Evolutionary conservation across 1,140 invertebrate species (phyloP).

Genomic region (Drosophila ercepeae): DNA sequence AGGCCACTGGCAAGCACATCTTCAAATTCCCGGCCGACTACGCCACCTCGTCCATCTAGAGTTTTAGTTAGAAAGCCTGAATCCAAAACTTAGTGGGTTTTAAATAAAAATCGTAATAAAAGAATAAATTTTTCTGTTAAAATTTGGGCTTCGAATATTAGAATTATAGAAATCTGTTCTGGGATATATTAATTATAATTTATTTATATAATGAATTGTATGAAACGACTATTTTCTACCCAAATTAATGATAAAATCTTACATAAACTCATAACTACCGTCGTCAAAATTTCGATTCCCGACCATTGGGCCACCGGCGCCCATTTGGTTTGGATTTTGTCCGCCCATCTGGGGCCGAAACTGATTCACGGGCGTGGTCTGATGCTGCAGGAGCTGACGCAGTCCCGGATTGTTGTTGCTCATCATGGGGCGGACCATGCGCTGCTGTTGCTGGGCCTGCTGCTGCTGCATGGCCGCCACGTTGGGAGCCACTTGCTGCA

Average conservation of each 20-base stretch:
- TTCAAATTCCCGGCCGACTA: slow-evolving; percentile 96
- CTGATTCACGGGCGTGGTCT: slow-evolving; percentile 82
- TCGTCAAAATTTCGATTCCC: slow-evolving; percentile 79
- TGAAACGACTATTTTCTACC: not conserved
- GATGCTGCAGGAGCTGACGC: slow-evolving; percentile 88
- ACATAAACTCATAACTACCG: slow-evolving; percentile 78
- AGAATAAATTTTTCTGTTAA: not conserved
- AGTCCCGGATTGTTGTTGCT: slow-evolving; percentile 88
- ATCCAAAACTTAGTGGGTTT: slow-evolving; percentile 25
- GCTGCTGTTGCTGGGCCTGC: slow-evolving; percentile 81
- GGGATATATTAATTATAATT: not conserved
- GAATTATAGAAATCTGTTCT: no score
- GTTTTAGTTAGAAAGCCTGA: not conserved
- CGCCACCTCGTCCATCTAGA: slow-evolving; percentile 84
- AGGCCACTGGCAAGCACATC: slow-evolving; percentile 91
- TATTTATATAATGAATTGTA: not conserved
- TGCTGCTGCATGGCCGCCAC: slow-evolving; percentile 72
- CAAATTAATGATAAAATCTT: slow-evolving; percentile 6
- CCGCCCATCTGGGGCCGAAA: slow-evolving; percentile 80
- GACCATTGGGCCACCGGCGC: slow-evolving; percentile 74
- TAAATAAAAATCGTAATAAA: slow-evolving; percentile 24
- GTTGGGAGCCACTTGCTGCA: slow-evolving; percentile 69
- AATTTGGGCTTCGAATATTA: no score
- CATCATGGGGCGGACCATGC: slow-evolving; percentile 87
- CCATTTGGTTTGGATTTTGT: slow-evolving; percentile 76